A percentile compares a stretch with the other conserved stretches of the same genome.
phyloP scores from a whole-genome alignment of 2,888 invertebrate genomes.

The Macrostomum cliftonense region DNA sequence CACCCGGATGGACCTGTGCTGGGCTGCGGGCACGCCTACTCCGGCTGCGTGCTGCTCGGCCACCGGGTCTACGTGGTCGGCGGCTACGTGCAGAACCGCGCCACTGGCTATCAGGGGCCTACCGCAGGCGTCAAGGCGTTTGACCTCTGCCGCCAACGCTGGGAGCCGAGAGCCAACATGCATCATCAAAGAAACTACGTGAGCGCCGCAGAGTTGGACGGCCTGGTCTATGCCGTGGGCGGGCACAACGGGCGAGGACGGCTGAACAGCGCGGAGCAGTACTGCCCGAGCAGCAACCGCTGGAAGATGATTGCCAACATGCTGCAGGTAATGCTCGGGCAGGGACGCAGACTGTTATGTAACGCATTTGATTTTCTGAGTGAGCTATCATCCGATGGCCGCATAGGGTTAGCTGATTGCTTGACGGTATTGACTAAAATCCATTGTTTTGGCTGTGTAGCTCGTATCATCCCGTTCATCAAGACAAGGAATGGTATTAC shows the following conservation, averaged over 20 bases:
- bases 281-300: conserved; percentile 3
- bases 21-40: conserved; percentile 15
- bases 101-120: not conserved
- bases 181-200: conserved; percentile 43
- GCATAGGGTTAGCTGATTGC: too few relatives aligned
- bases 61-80: conserved; percentile 7
- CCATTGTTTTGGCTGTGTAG: too few relatives aligned
- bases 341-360: not conserved
- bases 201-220: conserved; percentile 43
- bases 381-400: too few relatives aligned
- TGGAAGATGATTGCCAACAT: conserved; percentile 7
- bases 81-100: not conserved
- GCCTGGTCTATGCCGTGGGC: conserved; percentile 34
- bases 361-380: not conserved
- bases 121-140: conserved; percentile 5
- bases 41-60: conserved; percentile 5
- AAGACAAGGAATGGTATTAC: too few relatives aligned
- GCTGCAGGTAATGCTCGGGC: conserved; percentile 7
- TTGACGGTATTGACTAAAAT: too few relatives aligned
- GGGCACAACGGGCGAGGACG: conserved; percentile 7
- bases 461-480: too few relatives aligned
- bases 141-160: conserved; percentile 15
- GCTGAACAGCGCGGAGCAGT: conserved; percentile 6
- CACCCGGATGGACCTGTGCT: conserved; percentile 16
- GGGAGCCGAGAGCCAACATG: conserved; percentile 40